These are phyloP conservation scores for Camelus dromedarius DNA, from an alignment of 2,113 vertebrate genomes.

Conservation along the genomic window DNA sequence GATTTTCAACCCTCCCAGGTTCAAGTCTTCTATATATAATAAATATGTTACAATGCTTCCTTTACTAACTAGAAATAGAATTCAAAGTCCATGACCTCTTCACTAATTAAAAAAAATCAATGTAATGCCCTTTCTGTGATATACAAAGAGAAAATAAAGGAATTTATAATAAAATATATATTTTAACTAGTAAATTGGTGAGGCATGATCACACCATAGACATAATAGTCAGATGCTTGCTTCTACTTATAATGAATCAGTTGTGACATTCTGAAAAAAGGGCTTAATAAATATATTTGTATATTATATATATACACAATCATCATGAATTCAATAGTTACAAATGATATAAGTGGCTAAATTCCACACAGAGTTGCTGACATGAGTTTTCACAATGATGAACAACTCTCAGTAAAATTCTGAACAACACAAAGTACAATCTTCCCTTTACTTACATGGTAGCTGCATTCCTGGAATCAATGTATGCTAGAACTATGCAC, in stretches of 20 bases:
- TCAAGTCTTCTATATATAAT: not conserved
- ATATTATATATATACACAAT: not conserved
- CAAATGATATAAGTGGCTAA: not conserved
- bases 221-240: not conserved
- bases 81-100: not conserved
- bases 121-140: not conserved
- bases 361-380: not conserved
- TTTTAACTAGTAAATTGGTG: constrained; percentile 11
- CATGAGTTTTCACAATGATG: not conserved
- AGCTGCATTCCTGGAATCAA: not conserved
- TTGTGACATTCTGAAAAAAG: not conserved
- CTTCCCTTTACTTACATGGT: not conserved
- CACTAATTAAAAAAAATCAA: not conserved
- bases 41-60: not conserved
- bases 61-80: constrained; percentile 26
- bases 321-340: not conserved
- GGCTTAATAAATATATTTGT: not conserved
- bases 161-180: not conserved
- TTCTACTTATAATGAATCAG: not conserved
- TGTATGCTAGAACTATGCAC: not conserved
- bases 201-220: not conserved
- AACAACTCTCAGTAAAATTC: constrained; percentile 23
- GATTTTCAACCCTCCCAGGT: not conserved
- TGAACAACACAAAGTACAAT: not conserved
- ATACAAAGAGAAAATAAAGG: not conserved